Conservation (phyloP, 2,797 vertebrate species). For the Hydrophis major region DNA sequence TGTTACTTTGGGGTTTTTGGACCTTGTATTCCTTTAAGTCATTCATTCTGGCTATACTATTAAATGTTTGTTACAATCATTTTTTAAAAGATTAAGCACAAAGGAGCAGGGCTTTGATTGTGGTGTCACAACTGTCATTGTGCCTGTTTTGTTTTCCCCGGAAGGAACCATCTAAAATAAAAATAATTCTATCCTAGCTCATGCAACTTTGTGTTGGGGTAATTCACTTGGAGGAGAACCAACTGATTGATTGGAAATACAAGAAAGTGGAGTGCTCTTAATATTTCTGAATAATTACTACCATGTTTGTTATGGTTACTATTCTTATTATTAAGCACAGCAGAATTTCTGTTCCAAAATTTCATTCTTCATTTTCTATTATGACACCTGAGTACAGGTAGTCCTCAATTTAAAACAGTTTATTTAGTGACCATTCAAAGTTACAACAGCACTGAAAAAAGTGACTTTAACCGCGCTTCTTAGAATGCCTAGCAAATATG, state of each 20-base stretch:
- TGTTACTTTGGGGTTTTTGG: neutral
- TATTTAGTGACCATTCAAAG: too few relatives aligned
- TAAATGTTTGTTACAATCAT: neutral
- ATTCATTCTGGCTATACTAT: neutral
- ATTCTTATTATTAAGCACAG: too few relatives aligned
- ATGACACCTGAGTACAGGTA: neutral
- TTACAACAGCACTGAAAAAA: too few relatives aligned
- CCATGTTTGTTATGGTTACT: neutral
- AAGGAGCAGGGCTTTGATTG: neutral
- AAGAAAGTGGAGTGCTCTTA: neutral
- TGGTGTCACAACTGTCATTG: neutral
- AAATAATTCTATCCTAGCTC: neutral
- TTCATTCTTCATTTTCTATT: neutral
- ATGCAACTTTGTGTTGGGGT: neutral
- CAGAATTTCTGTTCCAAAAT: neutral
- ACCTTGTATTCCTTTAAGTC: too few relatives aligned
- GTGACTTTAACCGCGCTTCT: too few relatives aligned
- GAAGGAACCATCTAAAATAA: neutral
- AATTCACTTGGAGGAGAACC: neutral
- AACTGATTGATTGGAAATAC: neutral
- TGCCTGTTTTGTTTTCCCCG: neutral
- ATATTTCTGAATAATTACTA: neutral
- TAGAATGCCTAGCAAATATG: neutral
- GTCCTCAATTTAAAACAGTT: too few relatives aligned
- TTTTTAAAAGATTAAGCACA: too few relatives aligned